Evolutionary conservation across 2,113 vertebrate species (phyloP), one percentile per base, ranked within the genome.

Genomic region (Etia nguti): DNA sequence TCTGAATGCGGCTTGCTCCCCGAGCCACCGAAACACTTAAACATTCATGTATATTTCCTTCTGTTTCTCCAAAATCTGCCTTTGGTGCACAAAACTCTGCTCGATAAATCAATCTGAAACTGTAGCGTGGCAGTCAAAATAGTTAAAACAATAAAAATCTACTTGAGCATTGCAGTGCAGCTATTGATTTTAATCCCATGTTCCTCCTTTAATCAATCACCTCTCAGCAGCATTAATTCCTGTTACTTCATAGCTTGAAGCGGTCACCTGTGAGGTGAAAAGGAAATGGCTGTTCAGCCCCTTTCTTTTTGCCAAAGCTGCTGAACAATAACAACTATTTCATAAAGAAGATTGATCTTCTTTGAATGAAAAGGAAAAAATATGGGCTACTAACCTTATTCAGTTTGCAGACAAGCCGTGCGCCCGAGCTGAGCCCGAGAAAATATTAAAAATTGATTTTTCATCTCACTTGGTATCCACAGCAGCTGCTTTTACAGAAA

Each of bases 391-490:
- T 90, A 85, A 85, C 84, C 84, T 87, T 81, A 91, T 90, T 93
- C 83, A 79, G 81, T 84, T 70, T 88, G 89, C 50, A 60, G 88
- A 91, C 81, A 82, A 90, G 60, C 85, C 26, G 54, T 56, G 38
- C 10, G 46, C 54, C 65, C 50, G 36, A 89, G 81, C 86, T 81
- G 86, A 81, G 83, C 29, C 20, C 2, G 3, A 73, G 59, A 87
- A 94, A 92, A 91, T 92, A 95, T 96, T 88, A 95, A 93, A 88
- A 86, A 95, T 93, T 48, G 92, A 94, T 93, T 93, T 90, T 89
- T 90, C 87, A 86, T 91, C 87, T 90, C 77, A 16, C 81, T 90
- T 77, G 31, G 50, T 56, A 79, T 89, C 81, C 31, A 90, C 80
- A 57, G 50, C 80, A 83, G 60, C 29, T n/a, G 41, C 83, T 82